A percentile compares a stretch with the other conserved stretches of the same genome.
These are phyloP conservation scores for Cephalopachus bancanus DNA, from an alignment of 2,797 vertebrate species.

Conservation along the genomic window DNA sequence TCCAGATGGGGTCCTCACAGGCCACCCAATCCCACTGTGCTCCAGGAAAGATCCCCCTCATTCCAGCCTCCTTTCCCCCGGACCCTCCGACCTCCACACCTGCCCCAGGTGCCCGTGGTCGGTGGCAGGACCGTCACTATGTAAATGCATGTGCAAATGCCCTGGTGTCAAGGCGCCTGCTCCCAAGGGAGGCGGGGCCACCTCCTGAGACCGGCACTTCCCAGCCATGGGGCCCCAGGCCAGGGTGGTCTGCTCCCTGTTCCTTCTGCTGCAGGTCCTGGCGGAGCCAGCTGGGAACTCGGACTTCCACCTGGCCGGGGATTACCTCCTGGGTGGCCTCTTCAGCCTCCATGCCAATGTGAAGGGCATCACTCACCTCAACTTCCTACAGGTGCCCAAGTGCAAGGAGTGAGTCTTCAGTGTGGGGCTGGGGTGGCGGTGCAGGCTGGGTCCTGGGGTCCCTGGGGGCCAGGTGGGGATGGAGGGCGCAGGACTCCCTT, in stretches of 20 bases:
- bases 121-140: conserved; percentile 1
- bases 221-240: conserved; percentile 45
- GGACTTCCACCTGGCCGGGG: conserved; percentile 87
- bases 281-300: background rate
- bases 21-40: no score
- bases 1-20: background rate
- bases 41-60: background rate
- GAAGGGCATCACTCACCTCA: conserved; percentile 88
- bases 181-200: background rate
- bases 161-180: background rate
- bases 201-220: background rate
- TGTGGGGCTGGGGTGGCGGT: fast-evolving
- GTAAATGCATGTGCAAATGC: conserved; percentile 81
- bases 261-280: conserved; percentile 2
- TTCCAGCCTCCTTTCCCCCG: background rate
- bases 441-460: background rate
- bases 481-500: background rate
- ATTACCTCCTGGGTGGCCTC: conserved; percentile 91
- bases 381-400: conserved; percentile 86
- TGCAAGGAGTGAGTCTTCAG: conserved; percentile 85
- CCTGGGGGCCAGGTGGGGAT: background rate
- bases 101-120: background rate
- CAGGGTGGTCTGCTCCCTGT: background rate
- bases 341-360: conserved; percentile 91
- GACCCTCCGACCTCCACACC: background rate